Evolutionary conservation across 2,888 invertebrate species (phyloP).

Genomic region (Orchestes rusci): DNA sequence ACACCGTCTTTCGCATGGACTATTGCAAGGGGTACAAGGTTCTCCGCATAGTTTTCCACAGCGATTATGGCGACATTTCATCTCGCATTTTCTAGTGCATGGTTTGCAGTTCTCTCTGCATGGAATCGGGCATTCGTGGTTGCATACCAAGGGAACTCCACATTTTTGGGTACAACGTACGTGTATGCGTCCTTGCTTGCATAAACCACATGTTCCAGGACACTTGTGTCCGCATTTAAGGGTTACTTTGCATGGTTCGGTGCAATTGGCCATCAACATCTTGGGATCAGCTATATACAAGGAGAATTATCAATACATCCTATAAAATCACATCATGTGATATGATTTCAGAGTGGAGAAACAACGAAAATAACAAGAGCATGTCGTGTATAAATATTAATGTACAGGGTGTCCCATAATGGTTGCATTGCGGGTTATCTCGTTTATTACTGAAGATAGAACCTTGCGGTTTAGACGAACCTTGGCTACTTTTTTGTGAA

Average conservation of each 20-base stretch:
- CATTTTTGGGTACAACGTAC: conserved; percentile 51
- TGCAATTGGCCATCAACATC: conserved; percentile 42
- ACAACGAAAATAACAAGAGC: conserved; percentile 4
- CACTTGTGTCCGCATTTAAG: conserved; percentile 50
- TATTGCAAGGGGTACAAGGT: conserved; percentile 40
- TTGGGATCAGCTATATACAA: conserved; percentile 7
- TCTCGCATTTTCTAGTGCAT: conserved; percentile 45
- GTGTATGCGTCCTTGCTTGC: conserved; percentile 56
- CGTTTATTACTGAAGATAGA: too few relatives aligned
- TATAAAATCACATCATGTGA: too few relatives aligned
- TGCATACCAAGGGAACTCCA: conserved; percentile 52
- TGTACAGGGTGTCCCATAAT: too few relatives aligned
- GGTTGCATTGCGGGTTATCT: too few relatives aligned
- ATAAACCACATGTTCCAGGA: conserved; percentile 49
- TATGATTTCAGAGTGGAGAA: too few relatives aligned
- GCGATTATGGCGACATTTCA: conserved; percentile 47
- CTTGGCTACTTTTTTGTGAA: too few relatives aligned
- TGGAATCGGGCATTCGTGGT: conserved; percentile 53
- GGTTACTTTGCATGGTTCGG: conserved; percentile 41
- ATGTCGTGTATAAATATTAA: background rate
- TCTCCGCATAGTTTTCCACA: conserved; percentile 46
- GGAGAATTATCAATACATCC: too few relatives aligned
- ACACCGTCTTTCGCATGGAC: conserved; percentile 40
- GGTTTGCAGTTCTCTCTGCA: conserved; percentile 53
- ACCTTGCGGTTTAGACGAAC: too few relatives aligned